These are phyloP conservation scores for Aphis craccivora DNA, from an alignment of 1,140 invertebrate species.

Conservation along the genomic window DNA sequence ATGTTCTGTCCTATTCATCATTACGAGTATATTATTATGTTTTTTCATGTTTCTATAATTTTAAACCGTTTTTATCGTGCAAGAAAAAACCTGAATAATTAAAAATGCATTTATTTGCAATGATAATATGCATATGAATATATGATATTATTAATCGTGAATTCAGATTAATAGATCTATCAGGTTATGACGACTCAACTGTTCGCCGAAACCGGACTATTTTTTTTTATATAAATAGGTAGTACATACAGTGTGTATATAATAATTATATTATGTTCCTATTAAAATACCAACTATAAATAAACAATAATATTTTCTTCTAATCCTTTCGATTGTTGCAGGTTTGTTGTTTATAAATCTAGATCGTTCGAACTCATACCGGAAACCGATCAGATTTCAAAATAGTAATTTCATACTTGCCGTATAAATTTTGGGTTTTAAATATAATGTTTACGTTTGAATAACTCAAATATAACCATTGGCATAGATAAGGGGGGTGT, in stretches of 20 bases:
- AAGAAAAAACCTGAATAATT: background rate
- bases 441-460: no score
- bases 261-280: background rate
- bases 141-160: background rate
- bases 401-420: no score
- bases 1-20: slow-evolving; percentile 20
- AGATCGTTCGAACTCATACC: no score
- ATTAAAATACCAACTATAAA: no score
- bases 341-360: no score
- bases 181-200: background rate
- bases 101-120: background rate
- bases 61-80: background rate
- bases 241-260: background rate
- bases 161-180: background rate
- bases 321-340: no score
- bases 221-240: background rate
- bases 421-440: no score
- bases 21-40: background rate
- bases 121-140: background rate
- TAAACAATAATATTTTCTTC: no score
- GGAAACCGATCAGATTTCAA: no score
- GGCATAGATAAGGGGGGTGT: no score
- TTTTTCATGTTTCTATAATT: background rate
- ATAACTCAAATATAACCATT: no score
- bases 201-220: background rate